Percentiles rank a stretch among this genome's conserved stretches.
Conservation (phyloP, 2,888 invertebrate species). For the Laspeyria flexula region DNA sequence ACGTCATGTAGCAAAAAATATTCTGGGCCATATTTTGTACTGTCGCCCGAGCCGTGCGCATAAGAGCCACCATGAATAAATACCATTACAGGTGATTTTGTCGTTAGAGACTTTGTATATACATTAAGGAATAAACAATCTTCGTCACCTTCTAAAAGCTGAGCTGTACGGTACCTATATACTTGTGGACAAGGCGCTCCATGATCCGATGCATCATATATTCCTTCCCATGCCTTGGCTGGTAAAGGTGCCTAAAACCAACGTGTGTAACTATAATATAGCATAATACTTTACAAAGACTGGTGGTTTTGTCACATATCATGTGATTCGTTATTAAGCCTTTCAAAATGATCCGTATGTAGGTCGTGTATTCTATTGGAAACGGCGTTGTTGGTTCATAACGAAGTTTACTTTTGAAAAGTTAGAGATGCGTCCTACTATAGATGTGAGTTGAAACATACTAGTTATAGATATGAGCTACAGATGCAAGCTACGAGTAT, state of each 20-base stretch:
- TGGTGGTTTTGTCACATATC: too few species aligned
- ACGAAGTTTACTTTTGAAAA: too few species aligned
- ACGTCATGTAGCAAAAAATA: conserved; percentile 69
- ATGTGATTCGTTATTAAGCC: too few species aligned
- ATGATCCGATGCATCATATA: conserved; percentile 63
- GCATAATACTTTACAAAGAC: too few species aligned
- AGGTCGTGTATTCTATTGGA: too few species aligned
- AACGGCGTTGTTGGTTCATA: too few species aligned
- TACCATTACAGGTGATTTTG: conserved; percentile 67
- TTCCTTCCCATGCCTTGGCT: conserved; percentile 59
- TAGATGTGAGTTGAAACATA: too few species aligned
- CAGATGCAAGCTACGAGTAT: too few species aligned
- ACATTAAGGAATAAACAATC: conserved; percentile 70
- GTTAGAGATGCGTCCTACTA: too few species aligned
- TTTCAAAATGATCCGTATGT: too few species aligned
- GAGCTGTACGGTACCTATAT: conserved; percentile 57
- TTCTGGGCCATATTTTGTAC: conserved; percentile 64
- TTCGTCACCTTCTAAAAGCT: conserved; percentile 58
- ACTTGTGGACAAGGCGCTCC: conserved; percentile 68
- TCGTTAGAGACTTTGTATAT: conserved; percentile 56
- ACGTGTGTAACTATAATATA: too few species aligned
- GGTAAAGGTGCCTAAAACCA: conserved; percentile 62
- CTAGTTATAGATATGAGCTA: too few species aligned
- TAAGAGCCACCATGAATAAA: conserved; percentile 76
- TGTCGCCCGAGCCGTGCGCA: conserved; percentile 66